Evolutionary conservation across 53 echinoderm and acorn worm genomes (phyloP), one percentile per base, ranked within the genome.

Genomic region (Echinometra lucunter): DNA sequence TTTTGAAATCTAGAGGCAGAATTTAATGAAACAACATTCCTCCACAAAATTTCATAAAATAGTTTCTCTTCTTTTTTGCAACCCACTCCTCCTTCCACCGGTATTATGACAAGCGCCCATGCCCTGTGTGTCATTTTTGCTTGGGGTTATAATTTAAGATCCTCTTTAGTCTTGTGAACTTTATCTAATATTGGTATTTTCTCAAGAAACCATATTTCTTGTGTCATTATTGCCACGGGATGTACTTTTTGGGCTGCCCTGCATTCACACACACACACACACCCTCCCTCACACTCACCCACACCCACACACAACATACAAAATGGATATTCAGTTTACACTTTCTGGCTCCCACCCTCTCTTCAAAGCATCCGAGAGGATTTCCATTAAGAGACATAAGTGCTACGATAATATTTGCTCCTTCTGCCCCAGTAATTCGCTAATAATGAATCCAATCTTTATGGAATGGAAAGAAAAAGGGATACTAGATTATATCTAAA

Each of bases 371-470:
- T 47, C 85, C 85, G 85, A 9, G 4, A 13, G 85, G 44, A n/a
- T 85, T 49, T 85, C 49, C 85, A 85, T 45, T 28, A 47, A 28
- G 30, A 25, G 47, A 85, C 34, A 89, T 25, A 40, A 89, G 91
- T 91, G 91, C 91, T 69, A 11, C 49, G n/a, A 91, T 69, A 91
- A 91, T 67, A 91, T 91, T 66, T 91, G 91, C 66, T 45, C 91
- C 69, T 91, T 91, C 69, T 42, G 69, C 69, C 45, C 69, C 69
- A 67, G 16, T 91, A 91, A 91, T 69, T 45, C n/a, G 23, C 38
- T 49, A 34, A 90, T 58, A 58, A 90, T 90, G 58, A 90, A 90
- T 38, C 63, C 37, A 40, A 32, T 58, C 57, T 90, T 53, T 85
- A 85, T 49, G 85, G 17, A 47, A 85, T 85, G 21, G 85, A 45